Evolutionary conservation across 2,797 vertebrate genomes (phyloP), one percentile per base, ranked within the genome.

Genomic region (Hoplostethus atlanticus): DNA sequence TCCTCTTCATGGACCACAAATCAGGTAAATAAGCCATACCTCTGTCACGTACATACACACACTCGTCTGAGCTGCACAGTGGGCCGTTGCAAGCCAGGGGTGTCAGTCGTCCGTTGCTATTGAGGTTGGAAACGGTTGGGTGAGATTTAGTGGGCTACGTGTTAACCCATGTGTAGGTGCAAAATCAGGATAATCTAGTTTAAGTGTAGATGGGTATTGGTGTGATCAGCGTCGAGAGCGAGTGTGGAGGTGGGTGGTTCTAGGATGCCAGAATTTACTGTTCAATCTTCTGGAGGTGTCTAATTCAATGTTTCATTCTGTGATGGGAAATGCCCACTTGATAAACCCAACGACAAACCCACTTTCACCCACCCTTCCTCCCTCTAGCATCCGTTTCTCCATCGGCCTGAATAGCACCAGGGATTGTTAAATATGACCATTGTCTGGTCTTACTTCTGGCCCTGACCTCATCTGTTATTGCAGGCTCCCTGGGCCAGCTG

Each of bases 1-100:
- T 96, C 65, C 95, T 99, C 75, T 94, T 99, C 82, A 98, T 99
- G 97, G 96, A 98, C 69, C 94, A 95, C 38, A 96, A 98, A 87
- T 95, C 96, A 81, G 96, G 98, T 99, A 88, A 89, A 83, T 31
- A 84, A 92, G 85, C 15, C 17, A 21, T 7, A 6, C 48, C 31
- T 57, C 40, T 60, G 16, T 6, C 10, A 53, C 64, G 28, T 68
- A 31, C 16, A 38, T 56, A 56, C 30, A 34, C 3, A 44, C 12
- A 38, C 31, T 28, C 17, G 16, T 15, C 30, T 55, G 53, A 15
- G 30, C 11, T 54, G 25, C 52, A 28, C 25, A 54, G 52, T 30
- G 12, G 21, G 11, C 5, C 5, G 17, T 17, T 52, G 2, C 15
- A 52, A 28, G n/a, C 7, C 21, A 11, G 9, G 25, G 11, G 17